These are phyloP conservation scores for Plebejus melissa DNA, from an alignment of 2,888 invertebrate genomes.

Conservation along the genomic window DNA sequence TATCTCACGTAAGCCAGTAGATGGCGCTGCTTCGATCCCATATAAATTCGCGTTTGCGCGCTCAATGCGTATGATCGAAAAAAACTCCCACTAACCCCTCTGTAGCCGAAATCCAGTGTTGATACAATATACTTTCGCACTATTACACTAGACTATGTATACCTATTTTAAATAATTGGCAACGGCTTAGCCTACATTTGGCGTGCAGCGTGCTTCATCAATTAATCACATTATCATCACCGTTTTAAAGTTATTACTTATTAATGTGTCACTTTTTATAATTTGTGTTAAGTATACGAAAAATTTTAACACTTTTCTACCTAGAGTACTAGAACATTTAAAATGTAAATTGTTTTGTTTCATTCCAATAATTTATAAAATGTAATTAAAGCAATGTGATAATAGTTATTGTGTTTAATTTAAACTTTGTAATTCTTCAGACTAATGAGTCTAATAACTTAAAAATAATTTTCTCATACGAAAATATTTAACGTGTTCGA, in stretches of 20 bases:
- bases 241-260: neutral
- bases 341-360: conserved; percentile 44
- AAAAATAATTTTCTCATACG: no score
- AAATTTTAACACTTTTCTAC: neutral
- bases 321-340: neutral
- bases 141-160: neutral
- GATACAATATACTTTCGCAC: neutral
- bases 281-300: neutral
- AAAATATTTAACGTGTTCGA: no score
- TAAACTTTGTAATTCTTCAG: neutral
- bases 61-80: no score
- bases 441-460: no score
- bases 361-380: conserved; percentile 64
- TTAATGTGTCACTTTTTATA: neutral
- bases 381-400: conserved; percentile 50
- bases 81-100: no score
- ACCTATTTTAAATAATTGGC: neutral
- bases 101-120: no score
- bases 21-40: no score
- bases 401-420: conserved; percentile 38
- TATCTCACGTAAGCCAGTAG: no score
- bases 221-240: neutral
- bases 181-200: neutral
- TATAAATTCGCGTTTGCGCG: no score
- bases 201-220: neutral